Evolutionary conservation across 2,797 vertebrate species (phyloP), one percentile per base, ranked within the genome.

Genomic region (Chiloscyllium punctatum): DNA sequence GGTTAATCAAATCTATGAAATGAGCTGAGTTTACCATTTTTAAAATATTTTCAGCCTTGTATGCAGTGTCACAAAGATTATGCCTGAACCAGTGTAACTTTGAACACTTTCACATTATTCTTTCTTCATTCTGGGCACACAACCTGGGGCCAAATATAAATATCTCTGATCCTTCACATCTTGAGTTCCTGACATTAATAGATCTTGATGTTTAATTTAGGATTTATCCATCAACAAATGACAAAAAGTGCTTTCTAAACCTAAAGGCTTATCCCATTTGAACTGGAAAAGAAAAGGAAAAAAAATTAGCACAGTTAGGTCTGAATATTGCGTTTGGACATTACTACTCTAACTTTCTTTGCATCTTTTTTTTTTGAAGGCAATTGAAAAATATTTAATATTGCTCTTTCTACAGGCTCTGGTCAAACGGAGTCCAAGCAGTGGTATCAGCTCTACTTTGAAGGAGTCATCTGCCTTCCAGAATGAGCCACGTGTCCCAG

Each of bases 381-480:
- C 11, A 84, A 25, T 84, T 84, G 21, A 48, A 42, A 90, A 13
- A 33, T 90, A 18, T 88, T n/a, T 53, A n/a, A 91, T 42, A 66
- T 37, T 48, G 23, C 21, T 77, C 33, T 68, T 95, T 95, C 13
- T 6, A 4, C 96, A 99, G 99, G 99, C 99, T 0, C 95, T 99
- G 97, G 99, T 99, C 95, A 99, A 99, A 96, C 98, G 99, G 96
- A 99, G 99, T 95, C 99, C 99, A 68, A 99, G 99, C 97, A 99
- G 99, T 15, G 99, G 99, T 74, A 99, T 99, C 96, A 97, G 99
- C 97, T 99, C 99, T 53, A 99, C 99, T 96, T 97, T 99, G 97
- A 99, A 99, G 97, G 99, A 99, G 95, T 98, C 98, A 0, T 99
- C 99, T 0, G 99, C 99, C 0, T 99, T 99, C 97, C 99, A 99